Evolutionary conservation across 92 coral and sea anemone genomes (phyloP).

Genomic region (Blastomussa wellsi): DNA sequence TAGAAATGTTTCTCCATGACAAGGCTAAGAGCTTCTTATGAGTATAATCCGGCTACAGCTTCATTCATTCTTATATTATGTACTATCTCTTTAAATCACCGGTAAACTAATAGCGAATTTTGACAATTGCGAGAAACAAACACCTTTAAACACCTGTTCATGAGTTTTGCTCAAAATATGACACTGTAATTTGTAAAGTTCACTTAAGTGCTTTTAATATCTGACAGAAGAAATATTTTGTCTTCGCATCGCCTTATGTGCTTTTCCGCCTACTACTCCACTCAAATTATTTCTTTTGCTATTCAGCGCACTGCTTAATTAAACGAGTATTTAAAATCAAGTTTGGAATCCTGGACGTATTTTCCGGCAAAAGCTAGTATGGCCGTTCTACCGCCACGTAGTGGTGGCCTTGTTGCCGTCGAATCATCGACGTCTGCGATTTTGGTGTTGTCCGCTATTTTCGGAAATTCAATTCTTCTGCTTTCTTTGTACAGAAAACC

Average conservation of each 20-base stretch:
- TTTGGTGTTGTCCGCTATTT: not conserved
- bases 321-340: not conserved
- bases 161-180: no score
- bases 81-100: not conserved
- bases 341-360: not conserved
- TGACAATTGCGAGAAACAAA: not conserved
- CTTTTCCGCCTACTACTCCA: not conserved
- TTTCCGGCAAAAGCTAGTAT: not conserved
- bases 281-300: not conserved
- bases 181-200: not conserved
- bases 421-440: slow-evolving; percentile 6
- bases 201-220: not conserved
- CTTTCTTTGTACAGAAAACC: slow-evolving; percentile 23
- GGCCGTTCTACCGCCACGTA: slow-evolving; percentile 17
- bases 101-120: not conserved
- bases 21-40: not conserved
- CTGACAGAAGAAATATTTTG: not conserved
- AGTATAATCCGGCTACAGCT: not conserved
- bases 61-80: not conserved
- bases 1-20: not conserved
- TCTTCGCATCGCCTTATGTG: no score
- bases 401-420: not conserved
- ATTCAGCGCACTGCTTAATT: not conserved
- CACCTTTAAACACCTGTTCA: not conserved
- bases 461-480: slow-evolving; percentile 19